Evolutionary conservation across 2,797 vertebrate genomes (phyloP).

Genomic region (Limnodromus scolopaceus): DNA sequence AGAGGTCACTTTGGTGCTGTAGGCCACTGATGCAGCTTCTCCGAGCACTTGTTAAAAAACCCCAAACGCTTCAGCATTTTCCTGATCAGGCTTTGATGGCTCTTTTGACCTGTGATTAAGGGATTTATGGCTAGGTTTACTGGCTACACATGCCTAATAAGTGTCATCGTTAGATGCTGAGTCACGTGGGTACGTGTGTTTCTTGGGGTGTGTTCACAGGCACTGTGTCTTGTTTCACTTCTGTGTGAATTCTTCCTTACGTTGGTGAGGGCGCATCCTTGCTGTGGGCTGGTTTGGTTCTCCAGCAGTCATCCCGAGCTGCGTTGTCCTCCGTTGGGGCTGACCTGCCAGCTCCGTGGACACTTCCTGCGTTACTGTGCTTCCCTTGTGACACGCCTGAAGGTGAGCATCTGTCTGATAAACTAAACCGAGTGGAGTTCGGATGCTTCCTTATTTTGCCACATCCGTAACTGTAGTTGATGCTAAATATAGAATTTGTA

Average conservation of each 20-base stretch:
- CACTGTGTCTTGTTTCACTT: not conserved
- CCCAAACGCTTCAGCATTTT: not conserved
- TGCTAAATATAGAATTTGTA: not conserved
- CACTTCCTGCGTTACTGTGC: rapidly evolving
- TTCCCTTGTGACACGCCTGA: not conserved
- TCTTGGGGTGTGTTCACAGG: not conserved
- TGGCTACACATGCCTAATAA: not conserved
- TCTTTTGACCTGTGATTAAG: slow-evolving; percentile 30
- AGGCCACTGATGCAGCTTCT: not conserved
- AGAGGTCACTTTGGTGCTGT: not conserved
- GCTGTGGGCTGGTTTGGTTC: not conserved
- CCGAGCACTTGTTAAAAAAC: not conserved
- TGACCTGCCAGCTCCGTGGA: not conserved
- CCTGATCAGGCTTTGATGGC: not conserved
- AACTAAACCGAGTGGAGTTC: rapidly evolving
- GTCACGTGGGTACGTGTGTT: not conserved
- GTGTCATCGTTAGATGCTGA: not conserved
- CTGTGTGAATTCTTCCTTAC: not conserved
- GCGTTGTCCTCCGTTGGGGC: rapidly evolving
- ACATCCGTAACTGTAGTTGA: not conserved
- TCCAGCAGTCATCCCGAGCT: not conserved
- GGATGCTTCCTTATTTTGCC: not conserved
- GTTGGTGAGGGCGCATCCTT: not conserved
- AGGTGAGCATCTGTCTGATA: not conserved
- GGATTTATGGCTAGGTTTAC: slow-evolving; percentile 9